These are phyloP conservation scores for Loripinus fragilis DNA, from an alignment of 2,888 invertebrate genomes.

Conservation along the genomic window DNA sequence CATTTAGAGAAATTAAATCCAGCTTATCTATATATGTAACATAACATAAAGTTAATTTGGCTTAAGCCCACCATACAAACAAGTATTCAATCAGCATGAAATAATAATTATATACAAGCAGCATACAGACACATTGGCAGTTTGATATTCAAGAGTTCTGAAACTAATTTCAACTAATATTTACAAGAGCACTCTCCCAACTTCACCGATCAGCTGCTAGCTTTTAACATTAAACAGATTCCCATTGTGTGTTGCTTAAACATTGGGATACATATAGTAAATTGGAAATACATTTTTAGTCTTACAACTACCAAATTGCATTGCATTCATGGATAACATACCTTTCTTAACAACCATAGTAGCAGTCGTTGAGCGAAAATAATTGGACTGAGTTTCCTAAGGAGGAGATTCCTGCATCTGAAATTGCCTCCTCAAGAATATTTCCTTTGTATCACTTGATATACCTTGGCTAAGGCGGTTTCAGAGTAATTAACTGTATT, in stretches of 20 bases:
- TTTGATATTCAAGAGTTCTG: no score
- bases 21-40: no score
- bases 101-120: no score
- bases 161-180: background rate
- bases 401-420: background rate
- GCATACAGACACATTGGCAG: no score
- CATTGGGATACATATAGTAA: slow-evolving; percentile 21
- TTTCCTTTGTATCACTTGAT: slow-evolving; percentile 18
- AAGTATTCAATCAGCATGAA: no score
- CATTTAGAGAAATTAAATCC: no score
- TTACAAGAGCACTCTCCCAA: slow-evolving; percentile 3
- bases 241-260: slow-evolving; percentile 11
- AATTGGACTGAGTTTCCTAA: slow-evolving; percentile 21
- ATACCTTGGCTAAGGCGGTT: slow-evolving; percentile 24
- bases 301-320: slow-evolving; percentile 26
- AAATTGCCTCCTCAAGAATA: slow-evolving; percentile 20
- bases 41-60: no score
- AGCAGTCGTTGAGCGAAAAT: no score
- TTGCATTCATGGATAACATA: slow-evolving; percentile 12
- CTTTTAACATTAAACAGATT: slow-evolving; percentile 7
- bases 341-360: background rate
- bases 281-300: slow-evolving; percentile 20
- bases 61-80: no score
- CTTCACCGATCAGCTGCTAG: background rate
- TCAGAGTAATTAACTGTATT: slow-evolving; percentile 13